phyloP scores from a whole-genome alignment of 2,888 invertebrate genomes.

The Drosophila quinaria region DNA sequence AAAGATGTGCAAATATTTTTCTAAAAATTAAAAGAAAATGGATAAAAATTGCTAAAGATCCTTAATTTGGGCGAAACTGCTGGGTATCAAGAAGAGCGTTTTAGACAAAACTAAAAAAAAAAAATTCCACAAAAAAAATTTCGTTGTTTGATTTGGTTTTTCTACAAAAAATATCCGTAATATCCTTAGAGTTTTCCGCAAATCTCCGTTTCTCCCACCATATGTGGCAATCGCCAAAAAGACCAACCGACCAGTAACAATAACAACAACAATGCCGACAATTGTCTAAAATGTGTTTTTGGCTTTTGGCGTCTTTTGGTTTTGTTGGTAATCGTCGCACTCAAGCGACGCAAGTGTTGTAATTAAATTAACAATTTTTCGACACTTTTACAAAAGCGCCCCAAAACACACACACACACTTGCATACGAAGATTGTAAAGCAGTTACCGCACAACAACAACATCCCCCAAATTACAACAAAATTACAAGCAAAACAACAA shows the following conservation, averaged over 20 bases:
- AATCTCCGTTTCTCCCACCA: too few relatives aligned
- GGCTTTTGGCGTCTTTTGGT: slow-evolving; percentile 54
- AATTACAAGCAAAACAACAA: slow-evolving; percentile 31
- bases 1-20: too few relatives aligned
- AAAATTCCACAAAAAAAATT: too few relatives aligned
- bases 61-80: too few relatives aligned
- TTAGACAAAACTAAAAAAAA: too few relatives aligned
- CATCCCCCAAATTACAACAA: slow-evolving; percentile 45
- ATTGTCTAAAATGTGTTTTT: slow-evolving; percentile 65
- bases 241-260: slow-evolving; percentile 33
- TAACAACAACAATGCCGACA: slow-evolving; percentile 51
- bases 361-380: slow-evolving; percentile 77
- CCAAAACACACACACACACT: slow-evolving; percentile 41
- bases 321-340: slow-evolving; percentile 76
- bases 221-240: slow-evolving; percentile 64
- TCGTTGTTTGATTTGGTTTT: too few relatives aligned
- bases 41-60: too few relatives aligned
- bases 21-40: too few relatives aligned
- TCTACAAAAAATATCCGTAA: too few relatives aligned
- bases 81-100: too few relatives aligned
- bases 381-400: slow-evolving; percentile 67
- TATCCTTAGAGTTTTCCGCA: too few relatives aligned
- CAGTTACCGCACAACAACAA: slow-evolving; percentile 53
- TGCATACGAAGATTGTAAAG: slow-evolving; percentile 38
- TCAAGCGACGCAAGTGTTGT: slow-evolving; percentile 76